Evolutionary conservation across 1,140 invertebrate species (phyloP), one percentile per base, ranked within the genome.

Genomic region (Lordiphosa stackelbergi): DNA sequence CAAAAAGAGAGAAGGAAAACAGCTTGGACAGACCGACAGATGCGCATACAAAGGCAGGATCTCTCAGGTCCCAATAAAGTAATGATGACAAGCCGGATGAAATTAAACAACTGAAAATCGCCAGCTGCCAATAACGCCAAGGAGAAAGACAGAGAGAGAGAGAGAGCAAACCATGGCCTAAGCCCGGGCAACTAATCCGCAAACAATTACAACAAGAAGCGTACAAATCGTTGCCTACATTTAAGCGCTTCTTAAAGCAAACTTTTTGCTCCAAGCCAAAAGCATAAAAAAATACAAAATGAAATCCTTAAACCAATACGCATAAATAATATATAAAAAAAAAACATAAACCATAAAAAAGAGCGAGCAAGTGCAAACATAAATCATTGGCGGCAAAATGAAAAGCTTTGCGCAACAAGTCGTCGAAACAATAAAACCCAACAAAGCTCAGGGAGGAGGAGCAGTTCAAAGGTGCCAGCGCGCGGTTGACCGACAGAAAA

Each of bases 351-450:
- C 60, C 68, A 69, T 69, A 65, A 64, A 73, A 42, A 43, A 49
- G 49, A 22, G 55, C 34, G 58, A 47, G 48, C 74, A 66, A 79
- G 66, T 72, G 62, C 54, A 69, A 71, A 69, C 75, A 79, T 79
- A 79, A 79, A 79, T 79, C 75, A 79, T 79, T 72, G 71, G 62
- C 71, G 61, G 66, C 51, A 70, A 79, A 79, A 83, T 75, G 77
- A 83, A 79, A 81, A 79, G 77, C 75, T 75, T 59, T 71, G 75
- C 68, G 75, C 75, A 79, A 79, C 75, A 79, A 81, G 75, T 79
- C 77, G 66, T 71, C 46, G 68, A 81, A 79, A 79, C 75, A 79
- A 79, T 79, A 79, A 81, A 79, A 49, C 35, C 37, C 37, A 24
- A 40, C 36, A 31, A 31, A 5, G 28, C 7, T 31, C 2, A 34